A percentile compares a stretch with the other conserved stretches of the same genome.
phyloP scores from a whole-genome alignment of 2,113 vertebrate genomes.

The Orycteropus afer region DNA sequence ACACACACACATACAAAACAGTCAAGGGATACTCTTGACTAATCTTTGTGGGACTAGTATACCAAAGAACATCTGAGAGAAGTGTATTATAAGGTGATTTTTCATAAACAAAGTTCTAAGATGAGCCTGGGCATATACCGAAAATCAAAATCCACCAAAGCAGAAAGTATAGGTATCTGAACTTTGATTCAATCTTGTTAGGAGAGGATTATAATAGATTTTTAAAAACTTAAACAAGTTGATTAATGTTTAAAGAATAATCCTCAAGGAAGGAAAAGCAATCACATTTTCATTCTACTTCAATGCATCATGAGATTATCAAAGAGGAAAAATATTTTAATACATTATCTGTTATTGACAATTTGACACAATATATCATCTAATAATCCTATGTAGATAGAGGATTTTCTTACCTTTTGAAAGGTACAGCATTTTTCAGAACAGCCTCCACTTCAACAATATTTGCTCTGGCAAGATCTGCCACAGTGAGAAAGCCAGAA shows the following conservation, averaged over 20 bases:
- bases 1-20: background rate
- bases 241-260: conserved; percentile 24
- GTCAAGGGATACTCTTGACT: background rate
- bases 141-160: conserved; percentile 30
- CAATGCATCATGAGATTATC: background rate
- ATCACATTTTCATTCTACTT: background rate
- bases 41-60: background rate
- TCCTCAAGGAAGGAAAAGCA: background rate
- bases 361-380: background rate
- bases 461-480: conserved; percentile 92
- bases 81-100: background rate
- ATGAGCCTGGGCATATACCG: background rate
- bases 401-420: conserved; percentile 92
- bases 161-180: background rate
- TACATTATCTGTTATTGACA: conserved; percentile 42
- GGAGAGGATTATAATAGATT: background rate
- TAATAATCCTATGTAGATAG: background rate
- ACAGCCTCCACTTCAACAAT: conserved; percentile 89
- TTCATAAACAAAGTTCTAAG: conserved; percentile 13
- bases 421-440: conserved; percentile 93
- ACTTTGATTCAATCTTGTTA: background rate
- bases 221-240: background rate
- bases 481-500: conserved; percentile 92
- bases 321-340: conserved; percentile 46
- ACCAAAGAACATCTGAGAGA: background rate